Evolutionary conservation across 2,888 invertebrate species (phyloP).

Genomic region (Laspeyria flexula): DNA sequence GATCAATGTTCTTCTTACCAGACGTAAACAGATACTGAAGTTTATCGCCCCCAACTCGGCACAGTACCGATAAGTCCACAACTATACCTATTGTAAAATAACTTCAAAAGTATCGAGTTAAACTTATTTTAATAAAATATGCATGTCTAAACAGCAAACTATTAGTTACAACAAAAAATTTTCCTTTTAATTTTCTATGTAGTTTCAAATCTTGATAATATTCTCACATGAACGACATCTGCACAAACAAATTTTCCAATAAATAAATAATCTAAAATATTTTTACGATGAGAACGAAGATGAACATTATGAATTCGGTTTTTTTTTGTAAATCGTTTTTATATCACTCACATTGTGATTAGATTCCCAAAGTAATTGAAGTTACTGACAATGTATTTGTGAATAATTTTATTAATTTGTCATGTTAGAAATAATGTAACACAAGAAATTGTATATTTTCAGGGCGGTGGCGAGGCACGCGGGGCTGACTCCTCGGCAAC

Average conservation of each 20-base stretch:
- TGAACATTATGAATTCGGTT: too few species aligned
- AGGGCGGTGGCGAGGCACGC: conserved; percentile 80
- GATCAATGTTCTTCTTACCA: conserved; percentile 43
- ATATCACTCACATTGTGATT: too few species aligned
- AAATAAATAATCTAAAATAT: too few species aligned
- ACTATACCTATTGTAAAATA: conserved; percentile 47
- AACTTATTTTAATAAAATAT: conserved; percentile 23
- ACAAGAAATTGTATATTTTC: conserved; percentile 54
- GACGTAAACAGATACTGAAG: conserved; percentile 48
- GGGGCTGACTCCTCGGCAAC: conserved; percentile 72
- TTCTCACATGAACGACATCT: neutral
- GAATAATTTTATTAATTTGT: conserved; percentile 19
- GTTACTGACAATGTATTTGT: neutral
- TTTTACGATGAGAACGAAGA: too few species aligned
- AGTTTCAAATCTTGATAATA: neutral
- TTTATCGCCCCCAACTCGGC: conserved; percentile 45
- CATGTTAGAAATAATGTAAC: conserved; percentile 27
- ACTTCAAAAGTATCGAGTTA: conserved; percentile 41
- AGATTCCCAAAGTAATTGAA: neutral
- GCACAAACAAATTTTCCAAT: too few species aligned
- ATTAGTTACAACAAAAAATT: conserved; percentile 15
- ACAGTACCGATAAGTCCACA: conserved; percentile 39
- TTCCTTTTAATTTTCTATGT: conserved; percentile 8
- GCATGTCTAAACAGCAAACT: neutral
- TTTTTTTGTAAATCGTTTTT: too few species aligned